A percentile compares a stretch with the other conserved stretches of the same genome.
Evolutionary conservation across 1,140 invertebrate species (phyloP).

Genomic region (Neodiprion virginianus): DNA sequence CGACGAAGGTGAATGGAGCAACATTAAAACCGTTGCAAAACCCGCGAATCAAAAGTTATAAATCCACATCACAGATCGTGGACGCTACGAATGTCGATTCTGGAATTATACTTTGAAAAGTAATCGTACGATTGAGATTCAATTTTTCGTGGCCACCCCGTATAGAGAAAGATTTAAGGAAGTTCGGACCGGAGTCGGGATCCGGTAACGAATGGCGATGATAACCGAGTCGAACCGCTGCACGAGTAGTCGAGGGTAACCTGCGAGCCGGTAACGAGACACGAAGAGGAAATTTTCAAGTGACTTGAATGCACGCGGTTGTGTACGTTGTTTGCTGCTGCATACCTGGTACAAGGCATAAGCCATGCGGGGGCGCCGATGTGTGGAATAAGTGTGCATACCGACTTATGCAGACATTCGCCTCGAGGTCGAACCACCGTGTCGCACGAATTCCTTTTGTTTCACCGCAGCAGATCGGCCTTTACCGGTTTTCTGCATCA

Average conservation of each 20-base stretch:
- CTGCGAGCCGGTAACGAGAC: background rate
- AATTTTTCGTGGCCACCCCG: too few species aligned
- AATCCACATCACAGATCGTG: too few species aligned
- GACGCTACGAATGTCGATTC: too few species aligned
- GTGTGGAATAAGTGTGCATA: background rate
- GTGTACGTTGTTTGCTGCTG: too few species aligned
- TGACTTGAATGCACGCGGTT: background rate
- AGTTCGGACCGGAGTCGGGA: background rate
- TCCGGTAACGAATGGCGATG: background rate
- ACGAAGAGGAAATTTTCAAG: background rate
- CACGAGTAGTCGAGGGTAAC: background rate
- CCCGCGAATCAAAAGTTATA: too few species aligned
- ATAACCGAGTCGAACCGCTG: background rate
- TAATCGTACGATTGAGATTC: too few species aligned
- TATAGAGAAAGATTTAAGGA: background rate
- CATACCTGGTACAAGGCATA: too few species aligned
- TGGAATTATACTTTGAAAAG: too few species aligned
- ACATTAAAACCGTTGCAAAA: too few species aligned
- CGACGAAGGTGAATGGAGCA: too few species aligned
- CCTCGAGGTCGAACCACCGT: conserved; percentile 1
- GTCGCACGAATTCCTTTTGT: conserved; percentile 4
- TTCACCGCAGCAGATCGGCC: background rate
- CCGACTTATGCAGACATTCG: background rate
- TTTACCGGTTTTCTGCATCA: conserved; percentile 7
- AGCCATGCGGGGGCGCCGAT: background rate